Conservation (phyloP, 2,797 vertebrate species). For the Amniataba percoides region DNA sequence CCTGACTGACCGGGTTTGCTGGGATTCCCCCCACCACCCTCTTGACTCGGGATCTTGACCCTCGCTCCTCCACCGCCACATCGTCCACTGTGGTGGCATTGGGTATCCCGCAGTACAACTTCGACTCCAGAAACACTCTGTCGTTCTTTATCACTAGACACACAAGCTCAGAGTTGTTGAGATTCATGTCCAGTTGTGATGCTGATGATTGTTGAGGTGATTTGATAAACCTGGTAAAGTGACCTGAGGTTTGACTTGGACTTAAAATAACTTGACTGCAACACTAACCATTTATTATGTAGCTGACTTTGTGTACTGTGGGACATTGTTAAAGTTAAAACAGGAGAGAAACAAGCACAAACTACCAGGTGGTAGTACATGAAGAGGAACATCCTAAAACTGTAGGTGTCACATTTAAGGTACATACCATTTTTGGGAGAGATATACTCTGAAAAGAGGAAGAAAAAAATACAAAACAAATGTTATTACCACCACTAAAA, state of each 20-base stretch:
- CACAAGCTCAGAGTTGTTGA: slow-evolving; percentile 5
- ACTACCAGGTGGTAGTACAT: background rate
- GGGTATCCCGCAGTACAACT: slow-evolving; percentile 85
- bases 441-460: slow-evolving; percentile 49
- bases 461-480: background rate
- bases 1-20: slow-evolving; percentile 74
- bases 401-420: background rate
- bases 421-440: slow-evolving; percentile 66
- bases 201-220: background rate
- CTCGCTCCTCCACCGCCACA: slow-evolving; percentile 25
- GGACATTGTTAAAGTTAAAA: background rate
- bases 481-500: accelerated
- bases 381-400: background rate
- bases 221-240: background rate
- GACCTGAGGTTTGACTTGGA: background rate
- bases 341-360: background rate
- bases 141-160: slow-evolving; percentile 40
- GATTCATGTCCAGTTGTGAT: background rate
- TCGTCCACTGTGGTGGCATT: slow-evolving; percentile 49
- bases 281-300: background rate
- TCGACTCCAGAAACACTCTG: slow-evolving; percentile 77
- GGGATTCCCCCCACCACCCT: slow-evolving; percentile 79
- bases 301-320: background rate
- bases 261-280: background rate
- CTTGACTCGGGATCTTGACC: slow-evolving; percentile 29